Evolutionary conservation across 53 echinoderm and acorn worm species (phyloP), one percentile per base, ranked within the genome.

Genomic region (Mesocentrotus franciscanus): DNA sequence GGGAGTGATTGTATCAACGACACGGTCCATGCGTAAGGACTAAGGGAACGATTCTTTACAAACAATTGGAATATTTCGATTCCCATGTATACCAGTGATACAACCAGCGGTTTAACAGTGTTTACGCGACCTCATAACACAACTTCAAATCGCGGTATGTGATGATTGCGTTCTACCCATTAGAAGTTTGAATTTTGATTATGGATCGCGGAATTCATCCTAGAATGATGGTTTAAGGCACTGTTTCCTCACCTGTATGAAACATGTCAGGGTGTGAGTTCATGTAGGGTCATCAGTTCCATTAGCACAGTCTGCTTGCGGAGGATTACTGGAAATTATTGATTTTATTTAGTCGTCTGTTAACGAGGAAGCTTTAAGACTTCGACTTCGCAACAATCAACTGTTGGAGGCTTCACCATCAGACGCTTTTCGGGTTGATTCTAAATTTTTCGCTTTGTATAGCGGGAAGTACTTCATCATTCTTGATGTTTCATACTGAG

Each of bases 201-300:
- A 12, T 20, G 12, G 57, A 58, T 58, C n/a, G 87, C 27, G 15
- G 26, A 59, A 87, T 59, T 57, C 27, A 58, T 58, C 57, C n/a
- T 57, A 29, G 58, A 87, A 87, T 87, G 29, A n/a, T 59, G 59
- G 87, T 57, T 87, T 87, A 57, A 27, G 27, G 59, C 87, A 27
- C 9, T 87, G 87, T 87, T 87, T 87, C 20, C 10, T 56, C 59
- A 87, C 87, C 87, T 87, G 87, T 27, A 29, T 58, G 24, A 57
- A 26, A n/a, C 87, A 87, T 57, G 58, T 58, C 87, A 87, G 4
- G 14, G 58, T 87, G 87, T 56, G 87, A 87, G 87, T 87, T 87
- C 87, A 87, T 57, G 26, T 27, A 58, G 9, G 87, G 10, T 87
- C 87, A 87, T 87, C 29, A 87, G 26, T 29, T 87, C 87, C 87